Percentiles rank a stretch among this genome's conserved stretches.
These are phyloP conservation scores for Etia nguti DNA, from an alignment of 2,113 vertebrate genomes.

Conservation along the genomic window DNA sequence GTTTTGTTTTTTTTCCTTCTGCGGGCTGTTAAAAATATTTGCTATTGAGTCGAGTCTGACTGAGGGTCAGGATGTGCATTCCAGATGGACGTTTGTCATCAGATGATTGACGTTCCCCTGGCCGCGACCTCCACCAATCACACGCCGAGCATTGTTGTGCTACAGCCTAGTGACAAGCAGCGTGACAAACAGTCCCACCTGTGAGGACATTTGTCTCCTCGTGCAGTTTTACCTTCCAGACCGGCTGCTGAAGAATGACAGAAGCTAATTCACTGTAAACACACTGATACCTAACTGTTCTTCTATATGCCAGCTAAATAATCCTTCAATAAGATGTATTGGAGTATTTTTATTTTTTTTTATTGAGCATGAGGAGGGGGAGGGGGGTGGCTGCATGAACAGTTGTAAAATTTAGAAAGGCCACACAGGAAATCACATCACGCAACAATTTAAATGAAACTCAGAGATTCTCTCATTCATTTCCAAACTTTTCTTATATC, in stretches of 20 bases:
- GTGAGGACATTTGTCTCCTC: constrained; percentile 46
- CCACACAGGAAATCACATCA: background rate
- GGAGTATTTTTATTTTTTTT: background rate
- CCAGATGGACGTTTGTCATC: constrained; percentile 56
- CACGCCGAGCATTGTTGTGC: constrained; percentile 38
- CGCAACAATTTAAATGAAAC: background rate
- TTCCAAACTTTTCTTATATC: background rate
- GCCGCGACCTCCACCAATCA: constrained; percentile 50
- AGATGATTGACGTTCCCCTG: constrained; percentile 34
- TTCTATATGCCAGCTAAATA: background rate
- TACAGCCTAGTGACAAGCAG: constrained; percentile 44
- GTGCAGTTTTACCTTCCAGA: background rate
- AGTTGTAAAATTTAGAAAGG: background rate
- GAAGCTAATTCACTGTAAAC: background rate
- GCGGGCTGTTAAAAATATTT: constrained; percentile 55
- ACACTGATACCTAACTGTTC: background rate
- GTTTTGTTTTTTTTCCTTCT: constrained; percentile 22
- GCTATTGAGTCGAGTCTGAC: constrained; percentile 15
- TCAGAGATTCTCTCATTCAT: background rate
- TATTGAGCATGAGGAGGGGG: background rate
- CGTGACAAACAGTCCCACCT: constrained; percentile 60
- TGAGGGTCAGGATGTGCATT: constrained; percentile 58
- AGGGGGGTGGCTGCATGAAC: background rate
- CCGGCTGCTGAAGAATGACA: background rate
- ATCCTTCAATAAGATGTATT: background rate